Percentiles rank a stretch among this genome's conserved stretches.
phyloP scores from a whole-genome alignment of 2,888 invertebrate species.

The Galerucella pusilla region DNA sequence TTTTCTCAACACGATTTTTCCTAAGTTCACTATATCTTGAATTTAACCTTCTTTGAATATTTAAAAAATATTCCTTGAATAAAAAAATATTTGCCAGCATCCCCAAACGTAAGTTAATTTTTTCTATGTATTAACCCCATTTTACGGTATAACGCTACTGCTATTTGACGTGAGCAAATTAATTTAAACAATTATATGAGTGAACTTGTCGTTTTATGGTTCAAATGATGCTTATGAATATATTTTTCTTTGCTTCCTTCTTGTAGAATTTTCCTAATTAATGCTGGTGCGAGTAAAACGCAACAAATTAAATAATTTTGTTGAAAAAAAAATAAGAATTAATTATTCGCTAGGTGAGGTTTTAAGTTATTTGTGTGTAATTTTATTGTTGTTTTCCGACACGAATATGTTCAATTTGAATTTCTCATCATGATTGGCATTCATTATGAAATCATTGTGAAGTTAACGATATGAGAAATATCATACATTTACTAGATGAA shows the following conservation, averaged over 20 bases:
- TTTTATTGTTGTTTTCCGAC: constrained; percentile 25
- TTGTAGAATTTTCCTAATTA: constrained; percentile 11
- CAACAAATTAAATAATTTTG: constrained; percentile 34
- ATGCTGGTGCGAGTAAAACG: constrained; percentile 27
- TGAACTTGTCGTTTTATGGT: constrained; percentile 12
- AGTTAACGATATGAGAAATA: constrained; percentile 30
- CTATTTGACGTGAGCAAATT: too few species aligned
- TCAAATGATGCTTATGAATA: constrained; percentile 1
- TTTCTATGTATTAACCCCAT: too few species aligned
- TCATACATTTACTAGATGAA: neutral
- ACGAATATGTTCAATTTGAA: constrained; percentile 29
- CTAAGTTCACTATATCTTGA: too few species aligned
- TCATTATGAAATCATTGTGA: constrained; percentile 25
- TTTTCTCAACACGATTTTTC: too few species aligned
- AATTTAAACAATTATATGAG: neutral
- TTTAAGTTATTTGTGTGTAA: constrained; percentile 20
- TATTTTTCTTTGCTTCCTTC: neutral
- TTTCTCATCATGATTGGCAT: constrained; percentile 26
- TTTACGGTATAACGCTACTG: too few species aligned
- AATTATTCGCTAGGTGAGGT: constrained; percentile 22
- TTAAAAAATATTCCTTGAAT: too few species aligned
- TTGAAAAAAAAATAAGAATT: constrained; percentile 29
- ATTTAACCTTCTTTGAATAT: too few species aligned
- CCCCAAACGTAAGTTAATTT: too few species aligned
- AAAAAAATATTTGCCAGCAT: too few species aligned